Conservation (phyloP, 2,797 vertebrate species). For the Bradypodion pumilum region DNA sequence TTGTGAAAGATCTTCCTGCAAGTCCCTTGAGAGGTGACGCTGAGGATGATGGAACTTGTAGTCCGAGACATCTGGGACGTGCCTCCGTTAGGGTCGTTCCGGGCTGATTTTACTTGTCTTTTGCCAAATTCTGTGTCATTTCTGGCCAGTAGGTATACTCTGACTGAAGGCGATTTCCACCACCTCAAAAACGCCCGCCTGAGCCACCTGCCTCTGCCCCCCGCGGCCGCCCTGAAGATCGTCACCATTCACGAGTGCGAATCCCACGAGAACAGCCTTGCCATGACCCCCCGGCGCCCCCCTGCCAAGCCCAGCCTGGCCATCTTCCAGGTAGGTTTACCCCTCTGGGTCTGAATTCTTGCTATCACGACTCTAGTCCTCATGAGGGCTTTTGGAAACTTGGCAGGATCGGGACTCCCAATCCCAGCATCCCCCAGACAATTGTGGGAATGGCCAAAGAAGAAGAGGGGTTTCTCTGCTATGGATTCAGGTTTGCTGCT, state of each 20-base stretch:
- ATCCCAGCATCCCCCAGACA: neutral
- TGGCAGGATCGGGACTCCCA: neutral
- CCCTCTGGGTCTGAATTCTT: neutral
- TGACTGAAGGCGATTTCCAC: slow-evolving; percentile 97
- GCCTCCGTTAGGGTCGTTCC: too few relatives aligned
- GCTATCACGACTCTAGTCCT: neutral
- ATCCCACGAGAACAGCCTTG: slow-evolving; percentile 87
- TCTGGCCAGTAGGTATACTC: slow-evolving; percentile 92
- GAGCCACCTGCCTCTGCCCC: slow-evolving; percentile 87
- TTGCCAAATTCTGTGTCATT: too few relatives aligned
- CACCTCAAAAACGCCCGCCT: slow-evolving; percentile 96
- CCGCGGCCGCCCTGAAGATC: slow-evolving; percentile 87
- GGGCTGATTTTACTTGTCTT: too few relatives aligned
- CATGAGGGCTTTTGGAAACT: too few relatives aligned
- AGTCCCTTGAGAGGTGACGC: too few relatives aligned
- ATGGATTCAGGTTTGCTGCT: too few relatives aligned
- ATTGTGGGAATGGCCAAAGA: too few relatives aligned
- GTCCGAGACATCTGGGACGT: neutral
- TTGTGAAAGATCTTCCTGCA: too few relatives aligned
- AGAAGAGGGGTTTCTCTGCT: too few relatives aligned
- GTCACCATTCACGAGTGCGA: slow-evolving; percentile 97
- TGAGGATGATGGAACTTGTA: neutral
- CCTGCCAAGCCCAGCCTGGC: slow-evolving; percentile 87
- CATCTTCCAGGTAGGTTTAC: slow-evolving; percentile 90
- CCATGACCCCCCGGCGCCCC: slow-evolving; percentile 77